These are phyloP conservation scores for Nipponia nippon DNA, from an alignment of 2,113 vertebrate species.

Conservation along the genomic window DNA sequence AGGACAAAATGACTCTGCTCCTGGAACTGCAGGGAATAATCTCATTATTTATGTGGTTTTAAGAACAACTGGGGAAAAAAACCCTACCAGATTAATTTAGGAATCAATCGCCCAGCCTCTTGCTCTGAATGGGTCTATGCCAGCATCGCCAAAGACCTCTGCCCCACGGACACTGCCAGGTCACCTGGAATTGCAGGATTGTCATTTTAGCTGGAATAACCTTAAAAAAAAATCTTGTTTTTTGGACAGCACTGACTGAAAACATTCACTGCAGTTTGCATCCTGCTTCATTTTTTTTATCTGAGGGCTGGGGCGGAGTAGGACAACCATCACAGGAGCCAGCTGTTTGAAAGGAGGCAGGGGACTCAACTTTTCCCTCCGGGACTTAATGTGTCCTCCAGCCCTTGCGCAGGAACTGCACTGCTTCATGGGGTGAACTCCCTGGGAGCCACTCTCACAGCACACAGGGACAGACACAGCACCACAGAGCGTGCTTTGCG, in stretches of 20 bases:
- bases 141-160: background rate
- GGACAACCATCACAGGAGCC: background rate
- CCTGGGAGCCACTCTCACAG: background rate
- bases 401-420: accelerated
- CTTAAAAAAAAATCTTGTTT: background rate
- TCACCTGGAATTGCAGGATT: background rate
- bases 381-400: accelerated
- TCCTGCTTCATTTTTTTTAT: background rate
- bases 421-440: accelerated
- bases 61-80: background rate
- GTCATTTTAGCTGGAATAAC: background rate
- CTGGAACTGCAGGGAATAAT: background rate
- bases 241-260: background rate
- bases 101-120: background rate
- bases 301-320: background rate
- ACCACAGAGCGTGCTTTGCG: background rate
- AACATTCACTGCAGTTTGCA: background rate
- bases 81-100: background rate
- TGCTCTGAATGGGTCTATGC: background rate
- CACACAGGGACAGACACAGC: background rate
- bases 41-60: background rate
- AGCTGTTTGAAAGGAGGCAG: background rate
- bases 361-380: background rate
- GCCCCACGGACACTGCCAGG: background rate
- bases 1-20: background rate